Evolutionary conservation across 2,113 vertebrate species (phyloP), one percentile per base, ranked within the genome.

Genomic region (Barnardius zonarius): DNA sequence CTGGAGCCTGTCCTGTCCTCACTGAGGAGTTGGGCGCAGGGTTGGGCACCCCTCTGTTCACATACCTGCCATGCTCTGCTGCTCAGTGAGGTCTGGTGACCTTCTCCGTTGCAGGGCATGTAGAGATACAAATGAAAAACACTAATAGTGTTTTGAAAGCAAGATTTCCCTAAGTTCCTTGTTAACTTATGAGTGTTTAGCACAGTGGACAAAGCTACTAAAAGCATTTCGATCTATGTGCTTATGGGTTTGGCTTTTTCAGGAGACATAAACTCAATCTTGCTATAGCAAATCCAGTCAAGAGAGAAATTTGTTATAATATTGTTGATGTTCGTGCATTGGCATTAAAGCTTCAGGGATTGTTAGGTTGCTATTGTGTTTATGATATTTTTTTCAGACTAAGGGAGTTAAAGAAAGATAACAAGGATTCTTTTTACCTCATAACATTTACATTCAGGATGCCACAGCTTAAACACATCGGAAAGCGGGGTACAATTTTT

Each of bases 1-100:
- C 27, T 5, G 4, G 33, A 35, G 30, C 46, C 54, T 1, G 1
- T 33, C 28, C 48, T 49, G 46, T 33, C 61, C 41, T 75, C 3
- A 0, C 48, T 8, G 2, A 25, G 63, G 19, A 23, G 55, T 13
- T 54, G 10, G 0, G 41, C 4, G 49, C 1, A 2, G 35, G 31
- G 7, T 5, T 61, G 62, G 17, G 24, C 7, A 0, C 10, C 51
- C 31, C 24, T 66, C 10, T 4, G 2, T 44, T 75, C 44, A 10
- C 68, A 37, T 4, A 1, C 25, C 43, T 2, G 0, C 52, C 3
- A 0, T 5, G 39, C 68, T 44, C 55, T 35, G 67, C 78, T 80
- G 54, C 67, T 39, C 44, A 24, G 2, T 1, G 0, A 13, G 27
- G 19, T 57, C 48, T 39, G 62, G 17, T 75, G 49, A n/a, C 35